Percentiles rank a stretch among this genome's conserved stretches.
Evolutionary conservation across 2,113 vertebrate species (phyloP).

Genomic region (Podarcis muralis): DNA sequence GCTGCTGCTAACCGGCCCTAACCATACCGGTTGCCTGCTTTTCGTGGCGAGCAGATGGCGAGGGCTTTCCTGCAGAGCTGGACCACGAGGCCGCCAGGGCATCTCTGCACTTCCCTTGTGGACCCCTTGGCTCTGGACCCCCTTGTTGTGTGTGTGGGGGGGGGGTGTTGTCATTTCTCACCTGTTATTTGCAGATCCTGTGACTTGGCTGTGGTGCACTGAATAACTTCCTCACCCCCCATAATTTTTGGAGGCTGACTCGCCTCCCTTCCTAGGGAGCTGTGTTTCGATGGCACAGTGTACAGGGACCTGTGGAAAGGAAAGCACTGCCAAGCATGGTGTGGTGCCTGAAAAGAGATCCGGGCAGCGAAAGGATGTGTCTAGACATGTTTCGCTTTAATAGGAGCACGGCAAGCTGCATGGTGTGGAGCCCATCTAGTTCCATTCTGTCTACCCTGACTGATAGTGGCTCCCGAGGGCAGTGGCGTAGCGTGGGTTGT

Average conservation of each 20-base stretch:
- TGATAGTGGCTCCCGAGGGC: no score
- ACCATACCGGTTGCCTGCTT: background rate
- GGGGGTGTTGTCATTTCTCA: background rate
- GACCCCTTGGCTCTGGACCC: background rate
- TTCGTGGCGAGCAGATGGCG: background rate
- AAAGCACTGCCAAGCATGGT: background rate
- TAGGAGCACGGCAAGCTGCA: no score
- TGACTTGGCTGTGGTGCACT: background rate
- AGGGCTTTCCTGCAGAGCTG: background rate
- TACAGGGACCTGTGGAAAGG: background rate
- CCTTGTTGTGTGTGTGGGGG: background rate
- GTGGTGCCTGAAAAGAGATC: background rate
- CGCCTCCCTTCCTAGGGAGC: background rate
- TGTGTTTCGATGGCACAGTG: background rate
- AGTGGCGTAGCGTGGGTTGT: no score
- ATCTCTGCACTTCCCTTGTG: background rate
- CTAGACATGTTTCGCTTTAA: slow-evolving; percentile 7
- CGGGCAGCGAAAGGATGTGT: background rate
- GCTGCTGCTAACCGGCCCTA: no score
- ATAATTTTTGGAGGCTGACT: background rate
- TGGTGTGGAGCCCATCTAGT: no score
- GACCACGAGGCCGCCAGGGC: background rate
- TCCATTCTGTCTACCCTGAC: no score
- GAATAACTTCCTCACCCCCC: background rate
- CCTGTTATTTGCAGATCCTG: background rate